Evolutionary conservation across 2,113 vertebrate genomes (phyloP), one percentile per base, ranked within the genome.

Genomic region (Sarotherodon lohbergeri): DNA sequence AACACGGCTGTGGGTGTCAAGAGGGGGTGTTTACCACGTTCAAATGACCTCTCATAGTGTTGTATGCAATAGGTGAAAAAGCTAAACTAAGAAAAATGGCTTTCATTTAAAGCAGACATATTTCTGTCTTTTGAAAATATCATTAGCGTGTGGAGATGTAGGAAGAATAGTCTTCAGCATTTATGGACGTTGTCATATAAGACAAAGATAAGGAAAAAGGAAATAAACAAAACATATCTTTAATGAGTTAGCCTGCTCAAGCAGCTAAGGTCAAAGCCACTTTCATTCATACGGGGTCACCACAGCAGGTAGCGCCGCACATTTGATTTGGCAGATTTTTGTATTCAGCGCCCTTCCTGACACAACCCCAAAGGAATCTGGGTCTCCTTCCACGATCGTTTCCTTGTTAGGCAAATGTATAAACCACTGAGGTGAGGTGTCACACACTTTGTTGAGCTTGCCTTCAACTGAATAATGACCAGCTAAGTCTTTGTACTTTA

Each of bases 381-480:
- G 6, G 17, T 76, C 68, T 5, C 41, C 22, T 48, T 29, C 68
- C 41, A 29, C 22, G 0, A 48, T 48, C 41, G 2, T 48, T 76
- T 27, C 68, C 68, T 76, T 76, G 41, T 76, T 48, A 76, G 41
- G 68, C 8, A 4, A 76, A 11, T 48, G 41, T 48, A 27, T 48
- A 48, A 76, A 76, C 68, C 24, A 29, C 41, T 76, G 24, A 17
- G 17, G 9, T 76, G 48, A 48, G 24, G 27, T 48, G 41, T 46
- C 41, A 82, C 83, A 83, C 88, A 89, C 90, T 88, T 68, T 39
- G 63, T 68, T 39, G 19, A 68, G 19, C 63, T 68, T 68, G 11
- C 63, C 34, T 68, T 94, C 82, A 90, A 88, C 81, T 90, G 43
- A 92, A 91, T 66, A 90, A 90, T 84, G 81, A 84, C 52, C 50